Base-by-base conservation (phyloP, 2,888 invertebrate genomes). In the Oscheius sp. region DNA sequence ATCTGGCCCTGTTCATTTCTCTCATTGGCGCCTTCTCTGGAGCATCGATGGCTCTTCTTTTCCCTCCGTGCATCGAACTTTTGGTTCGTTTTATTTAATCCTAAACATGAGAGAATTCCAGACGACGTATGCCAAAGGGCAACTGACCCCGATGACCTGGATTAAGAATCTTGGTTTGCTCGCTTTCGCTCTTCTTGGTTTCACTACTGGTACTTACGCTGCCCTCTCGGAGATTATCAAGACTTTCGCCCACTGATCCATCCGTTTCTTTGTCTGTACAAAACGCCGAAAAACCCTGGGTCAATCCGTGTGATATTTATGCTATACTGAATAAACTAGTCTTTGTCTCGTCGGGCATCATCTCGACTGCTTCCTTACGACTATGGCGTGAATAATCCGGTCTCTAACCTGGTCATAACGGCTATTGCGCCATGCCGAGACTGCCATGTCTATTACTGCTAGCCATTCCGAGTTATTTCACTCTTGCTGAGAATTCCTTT, bases 1-100 rank as follows among this genome's bases (percentile, higher is more conserved):
- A 95, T 89, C 90, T 95, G 82, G 94, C 94, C 66, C 93, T 94
- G 11, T 94, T 95, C 63, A 96, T 95, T 80, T 94, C 95, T 0
- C 91, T 95, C 62, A 95, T 96, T 11, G 95, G 95, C 0, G 94
- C 95, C 2, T 93, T 95, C 78, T 94, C 94, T 90, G 94, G 94
- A 88, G 94, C 94, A 0, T 93, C 94, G 0, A 90, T 95, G 82
- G 95, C 95, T 0, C 91, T 96, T 1, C 93, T 95, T 81, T 94
- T 95, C 85, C 95, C 95, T 47, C 95, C 95, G 0, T 90, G 94
- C 48, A 93, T 95, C 78, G 94, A 95, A 89, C 93, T 95, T 59
- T 92, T 94, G 74, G 84, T 84, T 33, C 9, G 73, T 70, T 75
- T 66, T 29, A 48, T 7, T 29, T 29, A 42, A 42, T 5, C 3